These are phyloP conservation scores for Saccostrea cuccullata DNA, from an alignment of 1,140 invertebrate genomes.

Conservation along the genomic window DNA sequence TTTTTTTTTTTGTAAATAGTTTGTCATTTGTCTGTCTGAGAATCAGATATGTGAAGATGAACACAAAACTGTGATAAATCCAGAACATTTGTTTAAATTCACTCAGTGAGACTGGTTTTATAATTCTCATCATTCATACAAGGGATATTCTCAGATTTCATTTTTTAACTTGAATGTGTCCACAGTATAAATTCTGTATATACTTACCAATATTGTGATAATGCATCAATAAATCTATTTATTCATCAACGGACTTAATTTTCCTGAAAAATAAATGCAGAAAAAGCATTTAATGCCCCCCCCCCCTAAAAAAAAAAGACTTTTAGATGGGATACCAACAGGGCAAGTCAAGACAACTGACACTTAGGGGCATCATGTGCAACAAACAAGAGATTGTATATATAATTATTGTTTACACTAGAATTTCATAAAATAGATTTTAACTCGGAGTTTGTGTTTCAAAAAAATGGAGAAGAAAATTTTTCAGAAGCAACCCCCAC, in stretches of 20 bases:
- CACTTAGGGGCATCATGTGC: too few relatives aligned
- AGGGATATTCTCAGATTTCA: conserved; percentile 11
- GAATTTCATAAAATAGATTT: too few relatives aligned
- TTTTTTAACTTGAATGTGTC: conserved; percentile 3
- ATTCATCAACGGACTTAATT: neutral
- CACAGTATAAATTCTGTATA: conserved; percentile 33
- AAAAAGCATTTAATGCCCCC: too few relatives aligned
- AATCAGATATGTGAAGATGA: neutral
- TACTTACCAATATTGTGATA: conserved; percentile 24
- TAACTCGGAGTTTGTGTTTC: too few relatives aligned
- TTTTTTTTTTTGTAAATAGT: neutral
- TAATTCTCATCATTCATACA: conserved; percentile 28
- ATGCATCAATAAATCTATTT: conserved; percentile 31
- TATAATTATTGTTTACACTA: too few relatives aligned
- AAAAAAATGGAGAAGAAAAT: too few relatives aligned
- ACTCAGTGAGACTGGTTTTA: conserved; percentile 25
- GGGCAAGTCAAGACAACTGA: too few relatives aligned
- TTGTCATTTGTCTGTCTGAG: neutral
- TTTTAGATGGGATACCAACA: too few relatives aligned
- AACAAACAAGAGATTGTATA: too few relatives aligned
- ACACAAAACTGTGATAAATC: neutral
- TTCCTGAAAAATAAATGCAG: too few relatives aligned
- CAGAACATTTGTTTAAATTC: conserved; percentile 10
- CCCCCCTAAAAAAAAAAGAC: too few relatives aligned
- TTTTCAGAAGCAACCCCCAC: too few relatives aligned